Percentiles rank a stretch among this genome's conserved stretches.
phyloP scores from a whole-genome alignment of 2,797 vertebrate species.

The Linurgus olivaceus region DNA sequence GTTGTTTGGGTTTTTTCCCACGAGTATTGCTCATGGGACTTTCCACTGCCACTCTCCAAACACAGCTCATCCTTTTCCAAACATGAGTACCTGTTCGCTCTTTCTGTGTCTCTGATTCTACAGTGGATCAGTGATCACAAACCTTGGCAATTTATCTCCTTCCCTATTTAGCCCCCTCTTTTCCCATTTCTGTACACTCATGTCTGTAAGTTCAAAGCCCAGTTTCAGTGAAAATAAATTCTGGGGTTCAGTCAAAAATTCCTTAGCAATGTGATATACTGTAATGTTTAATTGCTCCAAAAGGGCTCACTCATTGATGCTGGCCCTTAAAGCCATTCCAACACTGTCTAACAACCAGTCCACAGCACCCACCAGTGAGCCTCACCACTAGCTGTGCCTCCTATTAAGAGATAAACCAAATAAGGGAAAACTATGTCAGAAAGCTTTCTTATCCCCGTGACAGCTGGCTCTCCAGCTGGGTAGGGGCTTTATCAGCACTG shows the following conservation, averaged over 20 bases:
- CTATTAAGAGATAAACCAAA: neutral
- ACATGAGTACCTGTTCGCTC: neutral
- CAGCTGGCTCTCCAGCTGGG: neutral
- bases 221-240: neutral
- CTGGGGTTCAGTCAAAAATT: neutral
- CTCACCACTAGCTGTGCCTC: neutral
- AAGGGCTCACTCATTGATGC: neutral
- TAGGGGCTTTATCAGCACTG: neutral
- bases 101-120: neutral
- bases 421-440: neutral
- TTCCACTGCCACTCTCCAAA: neutral
- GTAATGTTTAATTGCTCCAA: neutral
- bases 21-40: neutral
- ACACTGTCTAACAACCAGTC: neutral
- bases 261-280: neutral
- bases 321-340: neutral
- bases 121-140: neutral
- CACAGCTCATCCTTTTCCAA: slow-evolving; percentile 13
- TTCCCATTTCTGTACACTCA: neutral
- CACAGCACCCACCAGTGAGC: neutral
- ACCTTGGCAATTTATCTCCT: slow-evolving; percentile 1
- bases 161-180: neutral
- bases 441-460: neutral
- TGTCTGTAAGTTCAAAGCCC: neutral
- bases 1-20: neutral